Percentiles rank a stretch among this genome's conserved stretches.
Evolutionary conservation across 2,888 invertebrate species (phyloP).

Genomic region (Ischnura elegans): DNA sequence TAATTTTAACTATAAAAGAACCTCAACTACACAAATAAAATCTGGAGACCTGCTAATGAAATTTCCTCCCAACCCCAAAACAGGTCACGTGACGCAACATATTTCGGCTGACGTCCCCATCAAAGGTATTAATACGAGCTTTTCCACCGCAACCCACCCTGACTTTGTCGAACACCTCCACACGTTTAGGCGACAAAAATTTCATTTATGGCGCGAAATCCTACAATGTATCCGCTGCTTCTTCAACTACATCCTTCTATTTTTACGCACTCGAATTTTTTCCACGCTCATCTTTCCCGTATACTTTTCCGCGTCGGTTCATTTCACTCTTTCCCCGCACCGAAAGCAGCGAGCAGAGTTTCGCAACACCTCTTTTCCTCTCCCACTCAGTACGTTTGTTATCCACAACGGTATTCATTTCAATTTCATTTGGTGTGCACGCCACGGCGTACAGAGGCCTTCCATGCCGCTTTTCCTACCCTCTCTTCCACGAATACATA

Average conservation of each 20-base stretch:
- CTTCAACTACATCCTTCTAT: background rate
- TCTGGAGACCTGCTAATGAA: background rate
- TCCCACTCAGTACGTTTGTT: slow-evolving; percentile 33
- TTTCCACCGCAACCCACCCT: background rate
- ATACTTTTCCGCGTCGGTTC: slow-evolving; percentile 11
- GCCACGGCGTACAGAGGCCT: slow-evolving; percentile 43
- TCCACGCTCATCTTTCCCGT: background rate
- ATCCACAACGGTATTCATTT: slow-evolving; percentile 62
- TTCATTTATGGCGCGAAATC: background rate
- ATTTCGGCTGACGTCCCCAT: background rate
- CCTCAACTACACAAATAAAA: too few relatives aligned
- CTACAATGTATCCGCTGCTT: background rate
- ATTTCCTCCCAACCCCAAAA: background rate
- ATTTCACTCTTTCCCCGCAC: background rate
- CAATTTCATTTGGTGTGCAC: slow-evolving; percentile 51
- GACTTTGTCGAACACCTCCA: background rate
- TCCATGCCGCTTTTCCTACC: background rate
- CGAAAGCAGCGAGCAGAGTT: background rate
- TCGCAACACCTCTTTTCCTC: background rate
- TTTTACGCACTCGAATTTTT: background rate
- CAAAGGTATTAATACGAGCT: background rate
- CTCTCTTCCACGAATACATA: background rate
- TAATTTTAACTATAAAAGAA: too few relatives aligned
- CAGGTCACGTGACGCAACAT: background rate
- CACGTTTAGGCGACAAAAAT: background rate